phyloP scores from a whole-genome alignment of 2,113 vertebrate genomes.

The Takifugu flavidus region DNA sequence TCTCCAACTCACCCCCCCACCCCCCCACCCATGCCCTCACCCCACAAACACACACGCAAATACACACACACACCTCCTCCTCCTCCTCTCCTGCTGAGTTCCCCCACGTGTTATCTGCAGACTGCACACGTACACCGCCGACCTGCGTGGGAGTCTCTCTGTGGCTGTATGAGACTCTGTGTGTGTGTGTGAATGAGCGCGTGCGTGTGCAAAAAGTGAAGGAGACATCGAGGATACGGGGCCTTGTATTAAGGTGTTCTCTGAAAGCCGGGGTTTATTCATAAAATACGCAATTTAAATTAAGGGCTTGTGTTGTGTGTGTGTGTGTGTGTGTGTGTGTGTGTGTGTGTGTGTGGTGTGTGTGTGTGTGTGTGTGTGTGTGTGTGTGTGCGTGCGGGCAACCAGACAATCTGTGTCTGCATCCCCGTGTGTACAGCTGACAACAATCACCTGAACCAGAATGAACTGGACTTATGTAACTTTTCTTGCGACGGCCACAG shows the following conservation, averaged over 20 bases:
- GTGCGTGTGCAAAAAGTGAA: constrained; percentile 29
- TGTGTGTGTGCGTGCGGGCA: constrained; percentile 11
- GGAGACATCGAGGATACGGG: constrained; percentile 18
- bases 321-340: constrained; percentile 13
- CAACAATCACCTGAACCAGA: constrained; percentile 70
- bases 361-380: constrained; percentile 14
- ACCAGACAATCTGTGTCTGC: constrained; percentile 17
- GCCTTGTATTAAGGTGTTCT: constrained; percentile 29
- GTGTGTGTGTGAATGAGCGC: constrained; percentile 9
- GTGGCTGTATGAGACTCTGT: constrained; percentile 19
- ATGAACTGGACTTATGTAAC: constrained; percentile 62
- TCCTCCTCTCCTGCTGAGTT: constrained; percentile 62
- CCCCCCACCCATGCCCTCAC: not conserved
- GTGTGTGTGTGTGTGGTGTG: constrained; percentile 12
- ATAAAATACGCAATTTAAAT: constrained; percentile 27
- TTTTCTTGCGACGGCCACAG: constrained; percentile 37
- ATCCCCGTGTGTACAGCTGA: constrained; percentile 63
- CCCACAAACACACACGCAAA: not conserved
- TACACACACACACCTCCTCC: not conserved
- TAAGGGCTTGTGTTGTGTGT: constrained; percentile 11
- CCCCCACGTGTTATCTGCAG: constrained; percentile 63
- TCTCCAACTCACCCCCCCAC: constrained; percentile 6
- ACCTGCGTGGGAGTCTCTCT: constrained; percentile 60
- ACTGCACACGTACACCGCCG: constrained; percentile 67
- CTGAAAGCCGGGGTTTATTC: constrained; percentile 19